Conservation (phyloP, 2,888 invertebrate species). For the Leptogaster cylindrica region DNA sequence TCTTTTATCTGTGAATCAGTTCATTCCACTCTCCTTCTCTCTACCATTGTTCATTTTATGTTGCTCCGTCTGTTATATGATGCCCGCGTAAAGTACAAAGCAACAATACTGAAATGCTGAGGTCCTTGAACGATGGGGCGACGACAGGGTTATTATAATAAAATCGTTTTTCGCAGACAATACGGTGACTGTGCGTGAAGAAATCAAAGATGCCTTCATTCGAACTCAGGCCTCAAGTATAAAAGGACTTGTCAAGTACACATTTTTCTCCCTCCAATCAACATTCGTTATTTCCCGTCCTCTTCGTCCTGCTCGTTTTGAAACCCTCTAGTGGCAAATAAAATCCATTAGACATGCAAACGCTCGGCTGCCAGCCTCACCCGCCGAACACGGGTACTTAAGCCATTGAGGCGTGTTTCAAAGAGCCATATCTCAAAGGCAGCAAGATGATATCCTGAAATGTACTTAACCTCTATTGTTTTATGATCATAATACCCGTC, state of each 20-base stretch:
- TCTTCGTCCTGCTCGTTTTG: no score
- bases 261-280: constrained; percentile 16
- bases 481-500: constrained; percentile 15
- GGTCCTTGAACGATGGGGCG: constrained; percentile 6
- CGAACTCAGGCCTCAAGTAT: constrained; percentile 18
- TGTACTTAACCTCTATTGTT: constrained; percentile 42
- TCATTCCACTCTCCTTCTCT: background rate
- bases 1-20: constrained; percentile 17
- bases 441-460: constrained; percentile 33
- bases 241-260: constrained; percentile 36
- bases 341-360: constrained; percentile 21
- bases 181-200: constrained; percentile 16
- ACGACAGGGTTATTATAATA: constrained; percentile 5
- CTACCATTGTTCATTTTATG: constrained; percentile 30
- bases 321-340: constrained; percentile 10
- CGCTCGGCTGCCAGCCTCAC: background rate
- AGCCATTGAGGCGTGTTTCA: background rate
- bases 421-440: background rate
- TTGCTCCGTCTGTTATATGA: background rate
- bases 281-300: no score
- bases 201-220: constrained; percentile 33
- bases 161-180: constrained; percentile 32
- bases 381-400: background rate
- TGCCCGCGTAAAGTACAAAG: background rate
- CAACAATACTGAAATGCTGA: constrained; percentile 9